Conservation (phyloP, 92 coral and sea anemone genomes). For the Blastomussa wellsi region DNA sequence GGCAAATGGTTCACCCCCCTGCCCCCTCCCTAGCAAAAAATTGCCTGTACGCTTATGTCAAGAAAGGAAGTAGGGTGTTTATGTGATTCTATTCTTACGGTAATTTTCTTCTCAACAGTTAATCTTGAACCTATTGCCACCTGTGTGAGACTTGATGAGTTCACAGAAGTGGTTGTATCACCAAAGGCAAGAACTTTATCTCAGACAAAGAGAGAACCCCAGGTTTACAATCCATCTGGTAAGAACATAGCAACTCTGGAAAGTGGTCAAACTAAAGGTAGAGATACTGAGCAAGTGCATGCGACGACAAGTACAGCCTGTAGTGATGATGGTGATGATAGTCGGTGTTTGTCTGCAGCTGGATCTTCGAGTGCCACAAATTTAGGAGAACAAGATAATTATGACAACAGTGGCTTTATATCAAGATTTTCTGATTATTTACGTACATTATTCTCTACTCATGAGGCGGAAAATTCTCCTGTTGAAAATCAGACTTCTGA, state of each 20-base stretch:
- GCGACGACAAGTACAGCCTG: background rate
- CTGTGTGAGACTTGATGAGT: slow-evolving; percentile 81
- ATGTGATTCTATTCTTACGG: background rate
- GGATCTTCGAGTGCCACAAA: background rate
- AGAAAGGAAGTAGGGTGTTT: too few species aligned
- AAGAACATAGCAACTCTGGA: background rate
- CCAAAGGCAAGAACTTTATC: slow-evolving; percentile 58
- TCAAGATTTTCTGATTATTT: slow-evolving; percentile 38
- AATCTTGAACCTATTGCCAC: slow-evolving; percentile 61
- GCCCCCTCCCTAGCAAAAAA: too few species aligned
- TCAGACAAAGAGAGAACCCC: background rate
- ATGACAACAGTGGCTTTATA: background rate
- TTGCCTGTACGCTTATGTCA: too few species aligned
- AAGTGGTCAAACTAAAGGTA: background rate
- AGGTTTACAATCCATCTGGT: background rate
- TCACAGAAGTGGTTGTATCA: slow-evolving; percentile 82
- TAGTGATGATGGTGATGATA: background rate
- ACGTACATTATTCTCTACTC: slow-evolving; percentile 8
- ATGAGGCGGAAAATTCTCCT: background rate
- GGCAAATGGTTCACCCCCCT: too few species aligned
- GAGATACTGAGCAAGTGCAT: background rate
- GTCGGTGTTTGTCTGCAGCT: background rate
- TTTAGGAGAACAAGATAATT: background rate
- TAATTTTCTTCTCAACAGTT: slow-evolving; percentile 40
- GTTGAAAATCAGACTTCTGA: background rate